Base-by-base conservation (phyloP, 2,113 vertebrate genomes). In the Talpa occidentalis region DNA sequence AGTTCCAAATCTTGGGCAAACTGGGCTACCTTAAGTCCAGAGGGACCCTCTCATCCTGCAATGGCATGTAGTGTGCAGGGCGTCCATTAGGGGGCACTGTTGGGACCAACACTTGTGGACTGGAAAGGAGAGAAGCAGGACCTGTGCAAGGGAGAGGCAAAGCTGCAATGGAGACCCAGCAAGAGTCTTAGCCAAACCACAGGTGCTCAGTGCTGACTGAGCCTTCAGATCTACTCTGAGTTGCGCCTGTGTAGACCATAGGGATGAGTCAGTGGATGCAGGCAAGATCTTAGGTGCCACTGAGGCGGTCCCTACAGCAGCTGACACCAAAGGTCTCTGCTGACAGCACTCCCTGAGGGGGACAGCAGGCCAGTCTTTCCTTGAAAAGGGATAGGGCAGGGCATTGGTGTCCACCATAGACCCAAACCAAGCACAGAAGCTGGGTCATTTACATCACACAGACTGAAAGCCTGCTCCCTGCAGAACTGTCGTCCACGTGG, bases 181-280 rank as follows among this genome's bases (percentile, higher is more conserved):
- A 30, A 42, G 49, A 85, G 44, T 14, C 8, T 21, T 59, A 24
- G 28, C 54, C 66, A 62, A 37, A 30, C n/a, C n/a, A 3, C 10
- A 37, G 56, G 59, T 6, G 6, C 69, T 74, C 14, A 14, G 26
- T 10, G 60, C 24, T 37, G 56, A 42, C 0, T 30, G 12, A 59
- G 21, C 52, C 44, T 76, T 66, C 37, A n/a, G 60, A 14, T 32
- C 10, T n/a, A 44, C 4, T 66, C 56, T 73, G 9, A n/a, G 14
- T 2, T 2, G 22, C n/a, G 5, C 49, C 16, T 4, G 10, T 7
- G n/a, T 59, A n/a, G 28, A 4, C 40, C 6, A 12, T 15, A 11
- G 22, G 37, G 47, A 9, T 54, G 35, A 72, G 70, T 21, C 52
- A 3, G 14, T 80, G 42, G 78, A 26, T 1, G 1, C 2, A 22